Evolutionary conservation across 1,140 invertebrate genomes (phyloP), one percentile per base, ranked within the genome.

Genomic region (Bombus waltoni): DNA sequence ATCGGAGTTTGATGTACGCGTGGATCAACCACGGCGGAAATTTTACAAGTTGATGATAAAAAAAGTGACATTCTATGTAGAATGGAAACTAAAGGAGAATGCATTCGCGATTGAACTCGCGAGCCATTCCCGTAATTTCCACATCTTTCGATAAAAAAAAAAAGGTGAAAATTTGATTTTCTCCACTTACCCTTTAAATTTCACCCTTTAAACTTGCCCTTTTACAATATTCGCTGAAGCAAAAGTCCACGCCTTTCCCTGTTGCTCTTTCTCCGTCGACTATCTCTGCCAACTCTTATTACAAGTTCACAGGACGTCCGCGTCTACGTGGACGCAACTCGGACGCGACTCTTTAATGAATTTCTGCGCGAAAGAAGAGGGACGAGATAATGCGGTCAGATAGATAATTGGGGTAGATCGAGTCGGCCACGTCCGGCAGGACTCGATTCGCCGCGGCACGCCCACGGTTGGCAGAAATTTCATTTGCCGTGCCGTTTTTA

Each of bases 361-460:
- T 85, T 85, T 85, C 40, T 72, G 83, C 40, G 77, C n/a, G 47
- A 42, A 71, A 25, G 76, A 71, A 62, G 32, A 83, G 81, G 76
- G 44, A 38, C 68, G 47, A 73, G 83, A 85, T 85, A 85, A 85
- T 80, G 28, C 68, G 32, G 47, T 38, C 40, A 80, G 83, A 85
- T 80, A 85, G 83, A 59, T 85, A 80, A 85, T 85, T 85, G 83
- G 76, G 83, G 83, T 85, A 80, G 83, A 83, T 83, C 81, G 74
- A 47, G 38, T n/a, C 81, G 13, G n/a, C 32, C 35, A 32, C 40
- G 70, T 57, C 75, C 53, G 22, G 35, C 62, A 59, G 59, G 47
- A 38, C 84, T 81, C 65, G 84, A 85, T 81, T 85, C 71, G 84
- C 57, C 59, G 62, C 62, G 84, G 71, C 84, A 85, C 78, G 84